Base-by-base conservation (phyloP, 2,888 invertebrate genomes). In the Leptopilina syphax region DNA sequence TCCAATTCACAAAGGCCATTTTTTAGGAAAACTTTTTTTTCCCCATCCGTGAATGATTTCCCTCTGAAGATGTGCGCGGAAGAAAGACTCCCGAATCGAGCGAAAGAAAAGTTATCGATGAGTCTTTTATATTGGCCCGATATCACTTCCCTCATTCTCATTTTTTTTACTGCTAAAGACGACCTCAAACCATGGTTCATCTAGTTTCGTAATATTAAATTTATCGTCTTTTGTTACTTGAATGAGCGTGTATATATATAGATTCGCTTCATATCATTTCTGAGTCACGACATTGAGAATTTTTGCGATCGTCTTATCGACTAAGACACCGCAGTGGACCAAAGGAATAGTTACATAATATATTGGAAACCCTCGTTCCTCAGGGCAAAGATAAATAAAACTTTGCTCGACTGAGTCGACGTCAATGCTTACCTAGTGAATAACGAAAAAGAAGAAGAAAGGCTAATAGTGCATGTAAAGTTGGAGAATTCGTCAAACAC, bases 361-460 rank as follows among this genome's bases (percentile, higher is more conserved):
- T 57, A 73, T 73, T 73, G n/a, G 57, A 73, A 57, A 18, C 8
- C 73, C 13, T 76, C 57, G 63, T 24, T 41, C 65, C 65, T 65
- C 73, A 77, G 79, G 81, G 80, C 65, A 80, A 83, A 85, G 85
- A 85, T 84, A 85, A 85, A 85, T 84, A 85, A 81, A 79, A 78
- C 80, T 78, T 44, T 79, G 44, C 81, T 77, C 67, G n/a, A 63
- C 57, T 63, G 67, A 54, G 60, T 68, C 63, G 24, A 81, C 73
- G 44, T 44, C 44, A 44, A 79, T 78, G 67, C 76, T 78, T 76
- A 65, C 9, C 60, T 76, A 54, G 34, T 27, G 70, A 73, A 60
- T 67, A 41, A 54, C 13, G 77, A 13, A 68, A 54, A 68, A 54
- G 4, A 54, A 77, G 63, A 68, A 65, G 65, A 76, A 76, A 65